Evolutionary conservation across 2,797 vertebrate genomes (phyloP).

Genomic region (Hirundo rustica): DNA sequence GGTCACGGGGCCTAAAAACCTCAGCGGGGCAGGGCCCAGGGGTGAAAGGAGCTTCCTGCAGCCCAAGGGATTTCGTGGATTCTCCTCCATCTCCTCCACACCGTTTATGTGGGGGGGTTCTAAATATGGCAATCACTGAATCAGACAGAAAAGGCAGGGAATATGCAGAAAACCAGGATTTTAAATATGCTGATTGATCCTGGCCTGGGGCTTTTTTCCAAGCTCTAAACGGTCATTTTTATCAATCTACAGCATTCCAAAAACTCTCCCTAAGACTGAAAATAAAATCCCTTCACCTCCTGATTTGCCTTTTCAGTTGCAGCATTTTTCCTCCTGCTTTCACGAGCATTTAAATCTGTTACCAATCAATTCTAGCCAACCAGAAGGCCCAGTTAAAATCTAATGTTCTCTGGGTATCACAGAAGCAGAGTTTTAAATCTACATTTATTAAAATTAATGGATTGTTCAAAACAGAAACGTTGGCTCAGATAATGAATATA

Average conservation of each 20-base stretch:
- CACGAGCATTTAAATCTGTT: neutral
- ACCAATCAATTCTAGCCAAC: neutral
- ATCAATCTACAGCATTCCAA: neutral
- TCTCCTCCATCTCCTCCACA: neutral
- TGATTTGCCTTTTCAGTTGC: neutral
- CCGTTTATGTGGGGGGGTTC: fast-evolving
- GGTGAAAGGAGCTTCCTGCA: neutral
- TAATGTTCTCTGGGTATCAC: neutral
- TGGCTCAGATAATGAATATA: neutral
- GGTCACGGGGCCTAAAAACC: neutral
- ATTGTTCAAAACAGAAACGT: neutral
- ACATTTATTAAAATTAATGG: neutral
- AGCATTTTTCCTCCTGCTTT: neutral
- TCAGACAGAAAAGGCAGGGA: neutral
- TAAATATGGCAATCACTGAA: neutral
- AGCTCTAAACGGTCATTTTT: neutral
- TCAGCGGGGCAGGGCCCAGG: neutral
- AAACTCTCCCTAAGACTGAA: neutral
- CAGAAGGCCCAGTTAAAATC: neutral
- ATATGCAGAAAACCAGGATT: neutral
- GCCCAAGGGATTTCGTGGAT: neutral
- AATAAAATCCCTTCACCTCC: neutral
- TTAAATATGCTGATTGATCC: neutral
- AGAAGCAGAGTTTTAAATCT: neutral
- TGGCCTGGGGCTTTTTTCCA: neutral